Evolutionary conservation across 2,797 vertebrate species (phyloP), one percentile per base, ranked within the genome.

Genomic region (Leptoclinus maculatus): DNA sequence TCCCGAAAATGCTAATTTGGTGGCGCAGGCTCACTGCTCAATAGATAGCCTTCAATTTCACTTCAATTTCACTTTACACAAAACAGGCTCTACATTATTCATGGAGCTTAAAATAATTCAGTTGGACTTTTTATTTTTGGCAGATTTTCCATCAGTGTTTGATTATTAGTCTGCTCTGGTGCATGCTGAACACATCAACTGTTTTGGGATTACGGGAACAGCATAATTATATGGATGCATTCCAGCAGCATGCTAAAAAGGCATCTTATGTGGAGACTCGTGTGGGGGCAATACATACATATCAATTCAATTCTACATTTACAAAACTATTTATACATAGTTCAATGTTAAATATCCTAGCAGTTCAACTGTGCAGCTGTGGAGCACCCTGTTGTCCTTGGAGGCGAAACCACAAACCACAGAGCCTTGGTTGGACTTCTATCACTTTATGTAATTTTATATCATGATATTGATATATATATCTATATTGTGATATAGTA

Each of bases 1-100:
- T 91, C 90, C 89, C 80, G 5, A 90, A 93, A 92, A 93, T 94
- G 91, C 88, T 90, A 92, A 94, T 94, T 89, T 88, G 81, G 84
- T 76, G 83, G 84, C 43, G n/a, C 80, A 79, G 79, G 71, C 88
- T 88, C 71, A 54, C 82, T 65, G 84, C 75, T 92, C 83, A 87
- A 91, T 83, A 90, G 89, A 94, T 86, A 84, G 82, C 86, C 89
- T 90, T 89, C 86, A 88, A 89, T 91, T 88, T 84, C 68, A 74
- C 76, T 82, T 83, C 77, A 83, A 82, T 88, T 92, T 89, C 80
- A 79, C 80, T 85, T 87, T 73, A 60, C 67, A 84, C 84, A 87
- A 90, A 88, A 83, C 83, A 51, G 80, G 45, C 54, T 83, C 80
- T 93, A 87, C 87, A 93, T 94, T 90, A 94, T 93, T 94, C 90